A percentile compares a stretch with the other conserved stretches of the same genome.
Evolutionary conservation across 2,113 vertebrate species (phyloP).

Genomic region (Gallinago paraguaiae): DNA sequence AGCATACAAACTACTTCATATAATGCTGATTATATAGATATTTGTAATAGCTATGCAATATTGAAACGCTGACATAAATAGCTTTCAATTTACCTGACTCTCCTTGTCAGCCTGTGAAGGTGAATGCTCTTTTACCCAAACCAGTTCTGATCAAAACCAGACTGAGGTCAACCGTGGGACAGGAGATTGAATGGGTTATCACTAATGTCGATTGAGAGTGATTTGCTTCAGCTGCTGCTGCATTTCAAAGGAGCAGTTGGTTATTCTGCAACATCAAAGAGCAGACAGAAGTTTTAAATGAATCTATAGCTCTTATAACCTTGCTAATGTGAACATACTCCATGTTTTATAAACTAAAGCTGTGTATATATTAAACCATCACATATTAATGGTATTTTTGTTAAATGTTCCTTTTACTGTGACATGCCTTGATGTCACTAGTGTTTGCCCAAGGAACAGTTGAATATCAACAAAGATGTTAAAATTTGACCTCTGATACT

Average conservation of each 20-base stretch:
- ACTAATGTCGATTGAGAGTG: not conserved
- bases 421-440: not conserved
- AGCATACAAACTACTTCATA: not conserved
- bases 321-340: not conserved
- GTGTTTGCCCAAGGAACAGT: not conserved
- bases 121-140: constrained; percentile 28
- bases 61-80: constrained; percentile 24
- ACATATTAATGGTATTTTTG: not conserved
- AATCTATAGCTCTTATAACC: not conserved
- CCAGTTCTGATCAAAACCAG: constrained; percentile 58
- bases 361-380: not conserved
- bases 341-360: not conserved
- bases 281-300: not conserved
- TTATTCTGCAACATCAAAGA: constrained; percentile 44
- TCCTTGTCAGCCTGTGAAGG: constrained; percentile 54
- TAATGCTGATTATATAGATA: constrained; percentile 22
- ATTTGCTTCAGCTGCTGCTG: constrained; percentile 53
- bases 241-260: constrained; percentile 34
- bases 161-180: constrained; percentile 40
- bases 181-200: constrained; percentile 52
- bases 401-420: not conserved
- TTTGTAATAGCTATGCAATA: not conserved
- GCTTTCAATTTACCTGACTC: constrained; percentile 40
- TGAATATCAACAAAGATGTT: not conserved
- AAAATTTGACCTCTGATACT: not conserved